Conservation (phyloP, 2,113 vertebrate species). For the Grantiella picta region DNA sequence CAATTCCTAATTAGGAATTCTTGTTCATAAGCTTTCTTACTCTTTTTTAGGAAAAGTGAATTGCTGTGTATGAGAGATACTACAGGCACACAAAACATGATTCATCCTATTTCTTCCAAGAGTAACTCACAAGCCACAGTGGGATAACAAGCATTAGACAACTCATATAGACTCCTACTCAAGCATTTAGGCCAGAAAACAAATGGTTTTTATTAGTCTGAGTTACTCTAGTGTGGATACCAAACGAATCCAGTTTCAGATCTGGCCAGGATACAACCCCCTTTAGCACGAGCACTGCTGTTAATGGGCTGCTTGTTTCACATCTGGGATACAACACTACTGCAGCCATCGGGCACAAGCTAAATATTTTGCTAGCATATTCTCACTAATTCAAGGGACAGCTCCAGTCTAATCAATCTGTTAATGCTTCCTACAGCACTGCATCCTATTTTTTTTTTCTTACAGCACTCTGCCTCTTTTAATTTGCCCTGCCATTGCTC, state of each 20-base stretch:
- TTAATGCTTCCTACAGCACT: background rate
- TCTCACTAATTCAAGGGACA: background rate
- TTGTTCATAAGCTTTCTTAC: background rate
- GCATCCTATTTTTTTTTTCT: background rate
- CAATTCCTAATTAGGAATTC: background rate
- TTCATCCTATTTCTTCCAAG: background rate
- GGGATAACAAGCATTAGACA: background rate
- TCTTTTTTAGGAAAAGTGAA: background rate
- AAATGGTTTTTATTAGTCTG: background rate
- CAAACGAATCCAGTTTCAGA: background rate
- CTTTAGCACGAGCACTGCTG: background rate
- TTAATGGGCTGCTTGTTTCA: background rate
- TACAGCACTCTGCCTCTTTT: background rate
- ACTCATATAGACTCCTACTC: background rate
- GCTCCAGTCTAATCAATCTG: background rate
- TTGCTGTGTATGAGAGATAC: background rate
- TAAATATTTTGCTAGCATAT: background rate
- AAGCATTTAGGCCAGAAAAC: background rate
- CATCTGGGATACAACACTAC: background rate
- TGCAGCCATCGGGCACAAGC: background rate
- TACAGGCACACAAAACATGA: background rate
- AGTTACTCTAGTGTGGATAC: background rate
- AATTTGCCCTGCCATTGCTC: background rate
- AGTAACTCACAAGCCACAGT: background rate
- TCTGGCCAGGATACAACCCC: background rate